Evolutionary conservation across 2,888 invertebrate genomes (phyloP).

Genomic region (Bellardia bayeri): DNA sequence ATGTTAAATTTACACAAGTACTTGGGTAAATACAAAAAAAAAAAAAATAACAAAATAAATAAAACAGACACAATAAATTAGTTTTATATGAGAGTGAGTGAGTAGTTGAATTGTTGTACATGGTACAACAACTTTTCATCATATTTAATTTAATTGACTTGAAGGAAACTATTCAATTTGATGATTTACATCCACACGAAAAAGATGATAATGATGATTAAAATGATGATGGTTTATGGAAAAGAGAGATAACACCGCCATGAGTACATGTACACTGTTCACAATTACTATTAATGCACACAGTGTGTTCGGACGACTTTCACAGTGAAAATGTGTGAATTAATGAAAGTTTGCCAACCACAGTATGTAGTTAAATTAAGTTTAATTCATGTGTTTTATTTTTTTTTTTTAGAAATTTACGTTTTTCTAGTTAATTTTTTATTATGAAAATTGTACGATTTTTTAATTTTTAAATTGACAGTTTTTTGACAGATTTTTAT

Average conservation of each 20-base stretch:
- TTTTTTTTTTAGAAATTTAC: slow-evolving; percentile 2
- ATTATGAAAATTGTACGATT: too few species aligned
- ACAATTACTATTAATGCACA: too few species aligned
- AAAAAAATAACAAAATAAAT: background rate
- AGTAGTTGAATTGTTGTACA: background rate
- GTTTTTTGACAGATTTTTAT: too few species aligned
- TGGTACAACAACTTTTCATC: slow-evolving; percentile 50
- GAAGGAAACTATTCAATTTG: slow-evolving; percentile 74
- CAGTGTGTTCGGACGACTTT: slow-evolving; percentile 23
- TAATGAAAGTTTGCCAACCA: slow-evolving; percentile 38
- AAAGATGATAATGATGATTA: background rate
- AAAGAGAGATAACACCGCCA: background rate
- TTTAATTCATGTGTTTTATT: slow-evolving; percentile 10
- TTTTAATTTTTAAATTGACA: too few species aligned
- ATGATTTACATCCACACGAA: slow-evolving; percentile 50
- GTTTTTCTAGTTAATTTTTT: too few species aligned
- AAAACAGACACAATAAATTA: background rate
- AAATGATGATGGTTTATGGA: slow-evolving; percentile 10
- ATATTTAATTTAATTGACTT: slow-evolving; percentile 72
- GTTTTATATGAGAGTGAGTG: too few species aligned
- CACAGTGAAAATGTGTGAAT: slow-evolving; percentile 56
- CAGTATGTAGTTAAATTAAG: background rate
- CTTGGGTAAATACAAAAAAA: background rate
- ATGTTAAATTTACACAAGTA: too few species aligned
- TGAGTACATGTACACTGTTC: too few species aligned